Conservation (phyloP, 2,113 vertebrate species). For the Misgurnus anguillicaudatus region DNA sequence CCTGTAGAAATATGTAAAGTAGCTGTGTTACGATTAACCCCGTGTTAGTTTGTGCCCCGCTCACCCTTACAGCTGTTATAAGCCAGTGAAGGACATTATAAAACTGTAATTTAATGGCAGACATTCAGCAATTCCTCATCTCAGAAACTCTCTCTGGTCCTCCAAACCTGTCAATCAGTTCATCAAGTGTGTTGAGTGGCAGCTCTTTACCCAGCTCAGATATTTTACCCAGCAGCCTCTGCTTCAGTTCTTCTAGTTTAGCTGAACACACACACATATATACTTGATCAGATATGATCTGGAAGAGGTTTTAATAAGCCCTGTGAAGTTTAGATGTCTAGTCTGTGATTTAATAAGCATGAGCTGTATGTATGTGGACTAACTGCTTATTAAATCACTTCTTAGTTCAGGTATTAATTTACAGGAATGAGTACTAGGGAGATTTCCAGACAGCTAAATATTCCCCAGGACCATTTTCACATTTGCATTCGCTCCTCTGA, state of each 20-base stretch:
- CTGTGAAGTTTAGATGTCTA: constrained; percentile 33
- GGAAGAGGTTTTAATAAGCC: constrained; percentile 8
- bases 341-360: constrained; percentile 41
- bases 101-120: background rate
- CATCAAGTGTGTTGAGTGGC: constrained; percentile 95
- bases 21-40: too few relatives aligned
- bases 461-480: too few relatives aligned
- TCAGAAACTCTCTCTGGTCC: constrained; percentile 92
- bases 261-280: constrained; percentile 58
- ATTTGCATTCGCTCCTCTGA: too few relatives aligned
- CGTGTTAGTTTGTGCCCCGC: too few relatives aligned
- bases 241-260: constrained; percentile 86
- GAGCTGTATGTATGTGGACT: background rate
- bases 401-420: too few relatives aligned
- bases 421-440: too few relatives aligned
- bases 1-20: too few relatives aligned
- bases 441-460: too few relatives aligned
- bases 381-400: too few relatives aligned
- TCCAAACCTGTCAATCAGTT: constrained; percentile 91
- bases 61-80: too few relatives aligned
- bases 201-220: constrained; percentile 87
- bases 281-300: background rate
- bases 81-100: background rate
- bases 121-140: constrained; percentile 67
- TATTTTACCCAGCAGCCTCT: constrained; percentile 85